Percentiles rank a stretch among this genome's conserved stretches.
These are phyloP conservation scores for Dinoponera quadriceps DNA, from an alignment of 1,140 invertebrate species.

Conservation along the genomic window DNA sequence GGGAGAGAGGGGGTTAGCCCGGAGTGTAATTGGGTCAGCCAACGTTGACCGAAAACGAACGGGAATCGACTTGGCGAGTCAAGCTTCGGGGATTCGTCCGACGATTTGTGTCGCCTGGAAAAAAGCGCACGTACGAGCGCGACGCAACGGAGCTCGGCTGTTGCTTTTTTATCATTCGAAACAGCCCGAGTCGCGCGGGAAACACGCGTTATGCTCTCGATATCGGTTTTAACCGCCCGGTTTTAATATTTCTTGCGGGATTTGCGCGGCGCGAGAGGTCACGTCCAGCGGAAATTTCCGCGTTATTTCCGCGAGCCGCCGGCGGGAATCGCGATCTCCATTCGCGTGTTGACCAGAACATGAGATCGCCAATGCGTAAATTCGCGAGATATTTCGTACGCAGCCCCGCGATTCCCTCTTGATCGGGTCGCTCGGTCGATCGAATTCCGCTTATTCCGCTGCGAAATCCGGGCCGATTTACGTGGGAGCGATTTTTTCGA, in stretches of 20 bases:
- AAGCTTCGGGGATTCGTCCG: constrained; percentile 14
- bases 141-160: constrained; percentile 14
- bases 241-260: constrained; percentile 57
- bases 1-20: neutral
- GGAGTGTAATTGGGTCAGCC: constrained; percentile 22
- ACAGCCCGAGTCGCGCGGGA: constrained; percentile 30
- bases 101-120: constrained; percentile 12
- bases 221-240: constrained; percentile 45
- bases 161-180: constrained; percentile 15
- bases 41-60: neutral
- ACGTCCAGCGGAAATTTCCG: constrained; percentile 29
- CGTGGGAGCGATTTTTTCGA: constrained; percentile 4
- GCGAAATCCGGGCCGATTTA: constrained; percentile 44
- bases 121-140: neutral
- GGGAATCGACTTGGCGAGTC: constrained; percentile 18
- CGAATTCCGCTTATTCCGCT: neutral
- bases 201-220: constrained; percentile 44
- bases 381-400: no score
- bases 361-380: no score
- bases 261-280: constrained; percentile 36
- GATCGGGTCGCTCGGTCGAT: neutral
- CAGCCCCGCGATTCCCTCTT: no score
- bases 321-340: constrained; percentile 32
- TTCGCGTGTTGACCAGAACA: neutral
- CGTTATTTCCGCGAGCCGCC: constrained; percentile 37